Evolutionary conservation across 1,140 invertebrate species (phyloP), one percentile per base, ranked within the genome.

Genomic region (Zophobas atratus): DNA sequence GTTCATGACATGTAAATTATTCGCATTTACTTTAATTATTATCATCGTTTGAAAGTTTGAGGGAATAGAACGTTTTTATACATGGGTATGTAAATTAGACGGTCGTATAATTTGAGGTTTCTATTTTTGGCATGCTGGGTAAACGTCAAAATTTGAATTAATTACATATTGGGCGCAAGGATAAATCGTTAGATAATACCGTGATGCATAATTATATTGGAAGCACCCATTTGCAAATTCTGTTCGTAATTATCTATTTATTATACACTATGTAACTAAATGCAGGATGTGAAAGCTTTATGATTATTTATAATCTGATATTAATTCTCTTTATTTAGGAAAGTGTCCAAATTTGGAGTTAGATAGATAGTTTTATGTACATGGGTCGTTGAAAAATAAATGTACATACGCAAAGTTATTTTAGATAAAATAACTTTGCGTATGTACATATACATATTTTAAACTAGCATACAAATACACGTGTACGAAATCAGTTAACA

Each of bases 1-100:
- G 49, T 56, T 73, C 71, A 56, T 43, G 71, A 73, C 71, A 73
- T 73, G 71, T 73, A 73, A 73, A 73, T 73, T 73, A 73, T 73
- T 73, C 49, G 55, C 71, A 73, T 73, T 73, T 73, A 73, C 55
- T 73, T 73, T 73, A 73, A 73, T 73, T 73, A 73, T 73, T 73
- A 73, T 73, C 55, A 73, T 56, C 71, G 36, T 73, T 73, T 33
- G 71, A 73, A 73, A 73, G 71, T 73, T 55, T 8, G 33, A 55
- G 38, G 49, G 32, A 73, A 73, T 56, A 39, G 71, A 72, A 20
- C 38, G 56, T 32, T 53, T 53, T 73, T 55, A 55, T 49, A 35
- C 36, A 60, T 67, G 33, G n/a, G 32, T 67, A 43, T 39, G 6
- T 63, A 57, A 57, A 35, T 6, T 6, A 34, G 3, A n/a, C 35